phyloP scores from a whole-genome alignment of 1,140 invertebrate genomes.

The Cydia splendana region DNA sequence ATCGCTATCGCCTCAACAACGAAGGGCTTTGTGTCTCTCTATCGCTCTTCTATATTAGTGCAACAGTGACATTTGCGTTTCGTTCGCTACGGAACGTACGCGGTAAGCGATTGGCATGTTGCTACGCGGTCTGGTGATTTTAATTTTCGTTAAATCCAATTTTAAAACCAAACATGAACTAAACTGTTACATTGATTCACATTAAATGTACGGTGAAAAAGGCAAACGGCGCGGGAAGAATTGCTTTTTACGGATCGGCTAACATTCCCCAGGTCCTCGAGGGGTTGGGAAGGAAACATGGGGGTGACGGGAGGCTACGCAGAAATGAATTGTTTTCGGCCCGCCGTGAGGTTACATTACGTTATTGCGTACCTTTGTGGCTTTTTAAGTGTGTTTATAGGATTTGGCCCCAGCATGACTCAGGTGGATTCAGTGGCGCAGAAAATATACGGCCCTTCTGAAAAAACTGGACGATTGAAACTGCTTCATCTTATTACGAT shows the following conservation, averaged over 20 bases:
- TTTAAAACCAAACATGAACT: constrained; percentile 41
- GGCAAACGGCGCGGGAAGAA: constrained; percentile 68
- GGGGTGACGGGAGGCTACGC: constrained; percentile 37
- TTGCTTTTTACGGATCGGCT: constrained; percentile 72
- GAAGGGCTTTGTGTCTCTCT: too few relatives aligned
- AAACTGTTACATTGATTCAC: constrained; percentile 60
- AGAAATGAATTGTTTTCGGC: constrained; percentile 69
- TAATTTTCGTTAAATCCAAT: not conserved
- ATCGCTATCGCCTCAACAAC: too few relatives aligned
- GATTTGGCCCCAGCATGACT: constrained; percentile 44
- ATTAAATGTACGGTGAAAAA: constrained; percentile 71
- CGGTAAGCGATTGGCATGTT: too few relatives aligned
- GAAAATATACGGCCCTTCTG: constrained; percentile 20
- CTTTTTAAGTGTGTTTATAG: constrained; percentile 62
- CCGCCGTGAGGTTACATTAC: constrained; percentile 62
- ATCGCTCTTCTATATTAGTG: too few relatives aligned
- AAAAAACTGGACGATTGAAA: constrained; percentile 15
- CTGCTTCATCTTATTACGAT: constrained; percentile 6
- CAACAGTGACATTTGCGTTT: too few relatives aligned
- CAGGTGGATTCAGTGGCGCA: constrained; percentile 20
- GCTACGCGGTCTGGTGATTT: not conserved
- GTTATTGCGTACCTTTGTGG: constrained; percentile 64
- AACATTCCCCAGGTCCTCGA: constrained; percentile 56
- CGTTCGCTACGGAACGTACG: too few relatives aligned
- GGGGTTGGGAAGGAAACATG: constrained; percentile 34